Conservation (phyloP, 2,888 invertebrate genomes). For the Aporophyla nigra region DNA sequence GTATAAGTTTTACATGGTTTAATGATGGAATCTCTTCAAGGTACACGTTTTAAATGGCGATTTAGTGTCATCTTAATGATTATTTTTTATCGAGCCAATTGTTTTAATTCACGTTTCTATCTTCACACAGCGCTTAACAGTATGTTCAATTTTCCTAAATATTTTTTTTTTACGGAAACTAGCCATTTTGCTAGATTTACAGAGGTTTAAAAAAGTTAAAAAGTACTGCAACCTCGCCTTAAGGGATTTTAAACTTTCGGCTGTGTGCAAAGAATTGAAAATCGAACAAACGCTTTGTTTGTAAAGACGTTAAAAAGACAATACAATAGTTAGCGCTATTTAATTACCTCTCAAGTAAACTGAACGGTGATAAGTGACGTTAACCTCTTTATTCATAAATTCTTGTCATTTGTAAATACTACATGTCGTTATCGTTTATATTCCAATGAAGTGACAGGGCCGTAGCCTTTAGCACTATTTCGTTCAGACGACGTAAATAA, state of each 20-base stretch:
- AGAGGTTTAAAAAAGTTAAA: no score
- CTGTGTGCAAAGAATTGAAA: neutral
- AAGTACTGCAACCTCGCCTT: no score
- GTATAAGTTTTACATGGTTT: no score
- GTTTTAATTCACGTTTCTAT: no score
- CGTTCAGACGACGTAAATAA: slow-evolving; percentile 3
- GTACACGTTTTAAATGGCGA: no score
- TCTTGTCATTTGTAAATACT: slow-evolving; percentile 13
- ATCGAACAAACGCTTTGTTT: neutral
- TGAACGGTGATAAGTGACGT: slow-evolving; percentile 4
- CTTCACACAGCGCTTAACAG: no score
- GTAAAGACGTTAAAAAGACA: neutral
- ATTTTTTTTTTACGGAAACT: no score
- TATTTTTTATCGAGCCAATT: no score
- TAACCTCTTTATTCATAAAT: slow-evolving; percentile 19
- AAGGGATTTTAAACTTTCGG: neutral
- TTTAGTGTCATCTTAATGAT: no score
- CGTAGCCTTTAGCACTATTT: slow-evolving; percentile 34
- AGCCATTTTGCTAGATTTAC: no score
- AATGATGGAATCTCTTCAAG: no score
- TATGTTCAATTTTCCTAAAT: no score
- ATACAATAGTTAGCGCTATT: neutral
- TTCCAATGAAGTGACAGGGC: slow-evolving; percentile 25
- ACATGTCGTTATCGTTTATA: slow-evolving; percentile 22
- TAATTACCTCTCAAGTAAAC: slow-evolving; percentile 10